Percentiles rank a stretch among this genome's conserved stretches.
These are phyloP conservation scores for Paraescarpia echinospica DNA, from an alignment of 1,140 invertebrate genomes.

Conservation along the genomic window DNA sequence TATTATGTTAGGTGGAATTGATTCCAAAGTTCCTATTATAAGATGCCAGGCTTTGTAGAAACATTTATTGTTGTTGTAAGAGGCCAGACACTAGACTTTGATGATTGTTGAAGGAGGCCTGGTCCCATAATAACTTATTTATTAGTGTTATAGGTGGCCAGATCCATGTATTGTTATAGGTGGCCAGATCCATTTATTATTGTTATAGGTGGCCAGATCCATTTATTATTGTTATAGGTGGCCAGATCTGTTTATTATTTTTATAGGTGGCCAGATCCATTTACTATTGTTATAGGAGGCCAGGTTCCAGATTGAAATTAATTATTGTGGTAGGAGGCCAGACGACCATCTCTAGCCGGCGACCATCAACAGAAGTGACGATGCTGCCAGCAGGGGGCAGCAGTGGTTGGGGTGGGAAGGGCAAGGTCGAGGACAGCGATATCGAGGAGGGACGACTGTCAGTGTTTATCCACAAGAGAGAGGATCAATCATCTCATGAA, in stretches of 20 bases:
- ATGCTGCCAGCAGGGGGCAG: not conserved
- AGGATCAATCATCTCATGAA: conserved; percentile 57
- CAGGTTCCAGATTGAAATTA: not conserved
- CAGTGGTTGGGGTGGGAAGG: conserved; percentile 33
- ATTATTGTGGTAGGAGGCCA: conserved; percentile 25
- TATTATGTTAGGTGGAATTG: no score
- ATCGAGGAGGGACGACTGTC: conserved; percentile 51
- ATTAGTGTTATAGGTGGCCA: no score
- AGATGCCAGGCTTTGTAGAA: no score
- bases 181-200: no score
- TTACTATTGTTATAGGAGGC: not conserved
- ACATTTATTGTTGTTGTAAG: not conserved
- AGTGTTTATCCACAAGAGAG: conserved; percentile 56
- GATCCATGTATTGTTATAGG: no score
- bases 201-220: no score
- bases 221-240: no score
- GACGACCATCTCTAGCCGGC: conserved; percentile 23
- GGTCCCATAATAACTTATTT: no score
- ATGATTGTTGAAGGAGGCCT: conserved; percentile 23
- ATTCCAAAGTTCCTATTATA: no score
- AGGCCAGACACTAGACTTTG: not conserved
- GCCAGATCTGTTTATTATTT: not conserved
- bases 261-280: not conserved
- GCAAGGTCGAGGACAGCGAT: conserved; percentile 46
- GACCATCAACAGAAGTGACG: conserved; percentile 5